These are phyloP conservation scores for Macrobrachium nipponense DNA, from an alignment of 1,140 invertebrate genomes.

Conservation along the genomic window DNA sequence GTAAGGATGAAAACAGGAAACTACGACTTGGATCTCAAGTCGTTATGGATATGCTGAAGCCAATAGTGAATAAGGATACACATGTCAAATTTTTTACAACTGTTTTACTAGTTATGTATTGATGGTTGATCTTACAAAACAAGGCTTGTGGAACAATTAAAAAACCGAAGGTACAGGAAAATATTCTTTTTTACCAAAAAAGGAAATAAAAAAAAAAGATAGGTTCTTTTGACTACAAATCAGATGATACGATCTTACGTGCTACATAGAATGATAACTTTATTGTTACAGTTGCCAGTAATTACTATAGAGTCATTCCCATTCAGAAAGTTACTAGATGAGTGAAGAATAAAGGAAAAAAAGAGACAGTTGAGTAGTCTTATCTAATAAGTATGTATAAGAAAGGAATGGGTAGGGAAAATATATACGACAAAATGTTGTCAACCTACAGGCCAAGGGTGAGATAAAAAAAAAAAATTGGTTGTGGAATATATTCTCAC, in stretches of 20 bases:
- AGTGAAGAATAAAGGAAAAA: slow-evolving; percentile 10
- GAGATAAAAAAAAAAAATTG: no score
- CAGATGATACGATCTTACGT: neutral
- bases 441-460: no score
- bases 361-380: no score
- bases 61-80: slow-evolving; percentile 9
- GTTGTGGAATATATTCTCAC: no score
- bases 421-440: no score
- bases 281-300: slow-evolving; percentile 21
- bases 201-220: neutral
- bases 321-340: slow-evolving; percentile 13
- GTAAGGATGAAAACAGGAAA: slow-evolving; percentile 8
- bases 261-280: slow-evolving; percentile 22
- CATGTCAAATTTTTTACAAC: neutral
- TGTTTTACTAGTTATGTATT: neutral
- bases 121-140: slow-evolving; percentile 13
- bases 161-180: neutral
- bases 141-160: neutral
- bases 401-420: no score
- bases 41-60: slow-evolving; percentile 6
- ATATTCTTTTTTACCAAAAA: slow-evolving; percentile 2
- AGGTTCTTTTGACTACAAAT: no score
- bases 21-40: neutral
- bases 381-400: no score
- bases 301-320: slow-evolving; percentile 11